phyloP scores from a whole-genome alignment of 2,113 vertebrate genomes.

The Proteles cristata region DNA sequence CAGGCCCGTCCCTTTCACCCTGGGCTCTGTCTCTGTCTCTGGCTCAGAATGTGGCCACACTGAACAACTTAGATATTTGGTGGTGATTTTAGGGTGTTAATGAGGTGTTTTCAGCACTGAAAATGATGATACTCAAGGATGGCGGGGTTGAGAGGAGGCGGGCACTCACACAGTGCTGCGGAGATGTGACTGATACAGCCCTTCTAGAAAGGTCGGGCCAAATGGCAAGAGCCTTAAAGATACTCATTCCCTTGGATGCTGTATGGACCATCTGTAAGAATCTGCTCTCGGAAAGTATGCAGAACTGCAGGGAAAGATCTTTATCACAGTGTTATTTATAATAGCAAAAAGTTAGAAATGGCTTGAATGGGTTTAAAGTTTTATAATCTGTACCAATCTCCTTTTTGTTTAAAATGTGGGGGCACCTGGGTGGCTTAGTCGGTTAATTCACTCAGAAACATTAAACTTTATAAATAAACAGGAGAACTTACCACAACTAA shows the following conservation, averaged over 20 bases:
- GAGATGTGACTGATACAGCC: neutral
- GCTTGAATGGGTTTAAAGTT: neutral
- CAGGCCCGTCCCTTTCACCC: neutral
- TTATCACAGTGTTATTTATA: neutral
- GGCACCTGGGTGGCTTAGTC: too few species aligned
- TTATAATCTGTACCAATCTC: neutral
- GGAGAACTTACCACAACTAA: constrained; percentile 64
- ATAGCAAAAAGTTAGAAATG: neutral
- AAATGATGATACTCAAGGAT: neutral
- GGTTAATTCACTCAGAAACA: constrained; percentile 73
- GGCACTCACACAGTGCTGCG: neutral
- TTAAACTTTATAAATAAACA: constrained; percentile 64
- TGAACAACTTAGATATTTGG: neutral
- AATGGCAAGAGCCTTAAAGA: neutral
- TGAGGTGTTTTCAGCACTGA: neutral
- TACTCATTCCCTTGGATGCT: neutral
- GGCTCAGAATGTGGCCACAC: neutral
- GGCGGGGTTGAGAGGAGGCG: neutral
- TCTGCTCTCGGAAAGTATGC: neutral
- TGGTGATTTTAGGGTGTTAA: neutral
- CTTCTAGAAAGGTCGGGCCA: neutral
- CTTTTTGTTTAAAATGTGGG: neutral
- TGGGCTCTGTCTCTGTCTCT: neutral
- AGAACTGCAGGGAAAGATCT: neutral
- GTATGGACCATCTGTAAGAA: neutral